A percentile compares a stretch with the other conserved stretches of the same genome.
Conservation (phyloP, 2,797 vertebrate genomes). For the Passerculus sandwichensis region DNA sequence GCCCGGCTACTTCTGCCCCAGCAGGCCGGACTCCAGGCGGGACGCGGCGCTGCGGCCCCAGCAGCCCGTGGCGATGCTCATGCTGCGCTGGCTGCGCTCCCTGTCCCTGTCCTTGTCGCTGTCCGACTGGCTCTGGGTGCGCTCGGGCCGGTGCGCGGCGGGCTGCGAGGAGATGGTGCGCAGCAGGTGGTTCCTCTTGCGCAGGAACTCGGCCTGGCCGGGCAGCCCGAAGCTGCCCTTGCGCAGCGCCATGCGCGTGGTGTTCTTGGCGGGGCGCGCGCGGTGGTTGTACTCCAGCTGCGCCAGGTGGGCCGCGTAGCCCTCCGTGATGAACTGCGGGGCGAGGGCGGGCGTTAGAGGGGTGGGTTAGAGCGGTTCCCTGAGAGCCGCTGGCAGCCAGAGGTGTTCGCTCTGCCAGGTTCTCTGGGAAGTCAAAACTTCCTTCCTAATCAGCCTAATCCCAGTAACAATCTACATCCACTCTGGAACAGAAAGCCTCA, state of each 20-base stretch:
- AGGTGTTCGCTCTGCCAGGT: rapidly evolving
- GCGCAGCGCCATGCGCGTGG: slow-evolving; percentile 90
- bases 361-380: rapidly evolving
- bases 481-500: too few relatives aligned
- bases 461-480: too few relatives aligned
- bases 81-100: slow-evolving; percentile 87
- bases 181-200: slow-evolving; percentile 94
- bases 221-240: slow-evolving; percentile 95
- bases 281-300: slow-evolving; percentile 95
- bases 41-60: slow-evolving; percentile 87
- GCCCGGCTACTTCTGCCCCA: slow-evolving; percentile 84
- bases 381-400: background rate
- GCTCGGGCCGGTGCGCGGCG: slow-evolving; percentile 77
- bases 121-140: slow-evolving; percentile 87
- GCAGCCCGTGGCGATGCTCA: slow-evolving; percentile 92
- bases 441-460: too few relatives aligned
- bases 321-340: slow-evolving; percentile 83
- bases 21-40: slow-evolving; percentile 83
- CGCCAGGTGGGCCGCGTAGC: slow-evolving; percentile 90
- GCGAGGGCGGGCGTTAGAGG: background rate
- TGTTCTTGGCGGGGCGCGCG: slow-evolving; percentile 89
- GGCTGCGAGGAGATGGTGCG: slow-evolving; percentile 92
- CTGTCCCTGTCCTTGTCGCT: slow-evolving; percentile 85
- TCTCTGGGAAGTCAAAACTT: background rate
- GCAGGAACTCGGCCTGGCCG: slow-evolving; percentile 89